These are phyloP conservation scores for Stenotaenia linearis DNA, from an alignment of 2,888 invertebrate species.

Conservation along the genomic window DNA sequence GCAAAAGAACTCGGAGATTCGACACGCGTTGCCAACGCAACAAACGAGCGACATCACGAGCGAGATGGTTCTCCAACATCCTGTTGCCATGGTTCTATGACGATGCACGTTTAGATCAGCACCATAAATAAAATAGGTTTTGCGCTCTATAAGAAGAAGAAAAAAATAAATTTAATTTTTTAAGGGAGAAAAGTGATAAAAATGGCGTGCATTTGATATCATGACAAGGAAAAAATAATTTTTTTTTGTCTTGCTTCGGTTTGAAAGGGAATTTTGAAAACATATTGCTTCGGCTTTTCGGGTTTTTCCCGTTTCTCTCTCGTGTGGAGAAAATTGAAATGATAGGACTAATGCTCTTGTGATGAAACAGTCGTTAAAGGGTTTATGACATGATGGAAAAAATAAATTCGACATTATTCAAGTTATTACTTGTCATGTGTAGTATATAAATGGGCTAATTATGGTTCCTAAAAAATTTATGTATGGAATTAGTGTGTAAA, in stretches of 20 bases:
- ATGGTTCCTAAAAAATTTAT: neutral
- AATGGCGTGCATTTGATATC: neutral
- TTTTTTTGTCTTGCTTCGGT: neutral
- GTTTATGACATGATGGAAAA: neutral
- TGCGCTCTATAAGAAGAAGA: neutral
- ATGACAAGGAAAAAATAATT: neutral
- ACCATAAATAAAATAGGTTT: constrained; percentile 15
- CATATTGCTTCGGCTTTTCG: neutral
- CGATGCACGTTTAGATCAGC: constrained; percentile 24
- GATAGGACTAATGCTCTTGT: neutral
- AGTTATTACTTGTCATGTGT: neutral
- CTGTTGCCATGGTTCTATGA: constrained; percentile 18
- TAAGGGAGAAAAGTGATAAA: neutral
- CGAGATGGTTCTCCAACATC: constrained; percentile 21
- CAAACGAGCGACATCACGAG: constrained; percentile 9
- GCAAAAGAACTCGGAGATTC: constrained; percentile 64
- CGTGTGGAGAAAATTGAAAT: neutral
- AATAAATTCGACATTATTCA: neutral
- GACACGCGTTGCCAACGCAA: constrained; percentile 55
- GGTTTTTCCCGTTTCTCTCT: neutral
- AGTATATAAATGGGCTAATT: neutral
- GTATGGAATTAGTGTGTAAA: neutral
- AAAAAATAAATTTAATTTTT: neutral
- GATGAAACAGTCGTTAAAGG: neutral
- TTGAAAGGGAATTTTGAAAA: neutral